These are phyloP conservation scores for Drosophila robusta DNA, from an alignment of 2,888 invertebrate genomes.

Conservation along the genomic window DNA sequence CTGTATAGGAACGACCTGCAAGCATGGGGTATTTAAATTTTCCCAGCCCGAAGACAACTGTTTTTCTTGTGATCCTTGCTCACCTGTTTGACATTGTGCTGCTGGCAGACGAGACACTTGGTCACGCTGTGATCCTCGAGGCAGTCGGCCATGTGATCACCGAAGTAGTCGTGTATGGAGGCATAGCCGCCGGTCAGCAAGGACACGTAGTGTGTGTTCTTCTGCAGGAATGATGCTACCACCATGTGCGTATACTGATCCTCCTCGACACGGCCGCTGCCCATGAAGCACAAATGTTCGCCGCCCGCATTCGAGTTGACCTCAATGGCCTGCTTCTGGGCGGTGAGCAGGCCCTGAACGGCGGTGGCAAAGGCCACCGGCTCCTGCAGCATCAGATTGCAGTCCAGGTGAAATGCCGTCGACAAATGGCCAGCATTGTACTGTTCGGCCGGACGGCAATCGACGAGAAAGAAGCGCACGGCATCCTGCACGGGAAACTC, in stretches of 20 bases:
- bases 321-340: constrained; percentile 94
- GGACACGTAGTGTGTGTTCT: constrained; percentile 96
- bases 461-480: constrained; percentile 97
- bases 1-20: too few relatives aligned
- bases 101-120: constrained; percentile 92
- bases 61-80: neutral
- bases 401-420: constrained; percentile 99
- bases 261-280: constrained; percentile 96
- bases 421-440: constrained; percentile 98
- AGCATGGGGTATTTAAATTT: neutral
- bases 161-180: constrained; percentile 93
- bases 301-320: constrained; percentile 94
- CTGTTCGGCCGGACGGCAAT: constrained; percentile 98
- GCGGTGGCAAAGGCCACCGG: constrained; percentile 97
- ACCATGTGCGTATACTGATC: constrained; percentile 99
- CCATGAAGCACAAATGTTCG: constrained; percentile 96
- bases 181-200: constrained; percentile 96
- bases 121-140: constrained; percentile 93
- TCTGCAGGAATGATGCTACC: constrained; percentile 97
- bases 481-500: constrained; percentile 88
- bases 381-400: constrained; percentile 98
- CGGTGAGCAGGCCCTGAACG: constrained; percentile 94
- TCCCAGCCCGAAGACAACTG: too few relatives aligned
- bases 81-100: constrained; percentile 69
- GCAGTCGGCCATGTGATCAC: constrained; percentile 91